These are phyloP conservation scores for Sebastes taczanowskii DNA, from an alignment of 2,797 vertebrate species.

Conservation along the genomic window DNA sequence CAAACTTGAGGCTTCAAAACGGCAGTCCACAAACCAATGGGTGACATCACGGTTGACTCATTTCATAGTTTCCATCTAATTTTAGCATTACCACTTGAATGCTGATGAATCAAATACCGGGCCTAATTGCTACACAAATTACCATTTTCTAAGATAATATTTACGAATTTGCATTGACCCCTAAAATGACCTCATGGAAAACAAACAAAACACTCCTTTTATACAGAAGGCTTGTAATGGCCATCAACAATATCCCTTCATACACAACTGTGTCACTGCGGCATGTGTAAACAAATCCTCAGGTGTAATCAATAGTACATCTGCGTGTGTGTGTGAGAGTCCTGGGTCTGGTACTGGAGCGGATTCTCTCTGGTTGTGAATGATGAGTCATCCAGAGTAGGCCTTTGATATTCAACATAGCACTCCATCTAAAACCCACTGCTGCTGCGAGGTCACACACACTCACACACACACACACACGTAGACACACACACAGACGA, in stretches of 20 bases:
- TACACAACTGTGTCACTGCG: not conserved
- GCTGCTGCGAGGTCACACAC: not conserved
- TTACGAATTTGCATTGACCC: not conserved
- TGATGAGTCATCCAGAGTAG: slow-evolving; percentile 54
- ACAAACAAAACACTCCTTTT: slow-evolving; percentile 6
- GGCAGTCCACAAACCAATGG: too few species aligned
- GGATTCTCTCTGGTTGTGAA: slow-evolving; percentile 25
- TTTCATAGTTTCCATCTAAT: not conserved
- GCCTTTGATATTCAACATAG: slow-evolving; percentile 51
- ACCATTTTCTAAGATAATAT: too few species aligned
- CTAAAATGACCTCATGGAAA: slow-evolving; percentile 9
- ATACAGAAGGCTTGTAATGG: not conserved
- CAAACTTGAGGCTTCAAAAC: too few species aligned
- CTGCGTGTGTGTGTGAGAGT: not conserved
- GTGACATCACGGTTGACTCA: not conserved
- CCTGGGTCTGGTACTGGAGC: slow-evolving; percentile 4
- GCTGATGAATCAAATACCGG: not conserved
- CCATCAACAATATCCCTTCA: not conserved
- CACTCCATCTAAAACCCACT: slow-evolving; percentile 45
- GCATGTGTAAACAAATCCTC: slow-evolving; percentile 18
- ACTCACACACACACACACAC: slow-evolving; percentile 14
- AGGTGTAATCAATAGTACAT: slow-evolving; percentile 11
- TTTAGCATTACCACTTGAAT: not conserved
- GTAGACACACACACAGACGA: slow-evolving; percentile 4
- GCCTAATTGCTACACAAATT: not conserved